Evolutionary conservation across 2,888 invertebrate genomes (phyloP).

Genomic region (Blastobasis lacticolella): DNA sequence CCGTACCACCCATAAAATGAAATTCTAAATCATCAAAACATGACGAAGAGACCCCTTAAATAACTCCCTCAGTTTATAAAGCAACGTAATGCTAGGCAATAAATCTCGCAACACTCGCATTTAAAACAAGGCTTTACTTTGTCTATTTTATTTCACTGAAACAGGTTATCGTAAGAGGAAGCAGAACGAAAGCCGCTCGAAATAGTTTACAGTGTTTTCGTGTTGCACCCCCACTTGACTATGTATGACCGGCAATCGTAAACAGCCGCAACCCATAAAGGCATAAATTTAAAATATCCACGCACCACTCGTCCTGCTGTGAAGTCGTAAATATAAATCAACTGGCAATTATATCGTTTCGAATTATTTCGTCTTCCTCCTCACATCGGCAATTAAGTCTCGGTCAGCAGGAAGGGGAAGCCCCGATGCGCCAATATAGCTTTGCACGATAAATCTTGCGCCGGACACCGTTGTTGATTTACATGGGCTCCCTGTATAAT

Average conservation of each 20-base stretch:
- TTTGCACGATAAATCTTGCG: slow-evolving; percentile 41
- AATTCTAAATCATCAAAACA: too few species aligned
- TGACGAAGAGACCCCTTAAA: too few species aligned
- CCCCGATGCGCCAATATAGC: slow-evolving; percentile 43
- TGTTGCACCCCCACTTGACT: slow-evolving; percentile 7
- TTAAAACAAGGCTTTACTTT: too few species aligned
- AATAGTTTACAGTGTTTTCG: background rate
- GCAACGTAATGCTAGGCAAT: too few species aligned
- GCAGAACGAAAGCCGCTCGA: background rate
- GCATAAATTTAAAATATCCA: slow-evolving; percentile 45
- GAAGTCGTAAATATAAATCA: slow-evolving; percentile 49
- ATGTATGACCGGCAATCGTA: slow-evolving; percentile 10
- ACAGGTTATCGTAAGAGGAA: slow-evolving; percentile 23
- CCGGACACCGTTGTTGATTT: slow-evolving; percentile 46
- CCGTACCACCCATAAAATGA: too few species aligned
- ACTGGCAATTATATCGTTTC: slow-evolving; percentile 38
- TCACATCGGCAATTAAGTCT: slow-evolving; percentile 42
- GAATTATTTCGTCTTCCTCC: slow-evolving; percentile 47
- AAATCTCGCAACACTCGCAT: too few species aligned
- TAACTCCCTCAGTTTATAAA: too few species aligned
- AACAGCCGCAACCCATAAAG: slow-evolving; percentile 13
- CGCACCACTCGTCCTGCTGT: slow-evolving; percentile 39
- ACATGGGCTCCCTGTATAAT: slow-evolving; percentile 33
- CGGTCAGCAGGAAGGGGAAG: slow-evolving; percentile 44
- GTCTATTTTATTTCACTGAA: slow-evolving; percentile 21